phyloP scores from a whole-genome alignment of 2,888 invertebrate genomes.

The Nipponacmea schrenckii region DNA sequence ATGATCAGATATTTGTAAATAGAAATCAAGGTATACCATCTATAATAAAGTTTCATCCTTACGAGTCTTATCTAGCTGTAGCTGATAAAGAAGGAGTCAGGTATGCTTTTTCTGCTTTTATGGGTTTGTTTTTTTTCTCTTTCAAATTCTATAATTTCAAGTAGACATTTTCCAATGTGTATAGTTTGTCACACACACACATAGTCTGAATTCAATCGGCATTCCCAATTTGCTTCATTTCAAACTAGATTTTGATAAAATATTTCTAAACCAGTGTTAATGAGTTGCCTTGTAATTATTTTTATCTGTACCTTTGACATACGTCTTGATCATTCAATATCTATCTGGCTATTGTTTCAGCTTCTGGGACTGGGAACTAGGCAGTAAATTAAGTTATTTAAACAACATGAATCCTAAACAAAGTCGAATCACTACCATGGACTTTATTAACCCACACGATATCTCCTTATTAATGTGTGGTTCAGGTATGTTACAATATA shows the following conservation, averaged over 20 bases:
- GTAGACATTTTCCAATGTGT: too few species aligned
- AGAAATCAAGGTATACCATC: constrained; percentile 83
- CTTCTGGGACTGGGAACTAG: constrained; percentile 86
- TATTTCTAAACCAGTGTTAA: too few species aligned
- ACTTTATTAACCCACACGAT: constrained; percentile 89
- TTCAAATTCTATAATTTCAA: too few species aligned
- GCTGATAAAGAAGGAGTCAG: constrained; percentile 86
- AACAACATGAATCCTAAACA: constrained; percentile 59
- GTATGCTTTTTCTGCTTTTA: constrained; percentile 66
- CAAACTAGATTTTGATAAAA: too few species aligned
- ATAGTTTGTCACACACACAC: too few species aligned
- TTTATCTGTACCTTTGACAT: too few species aligned
- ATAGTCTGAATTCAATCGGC: too few species aligned
- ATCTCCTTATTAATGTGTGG: constrained; percentile 80
- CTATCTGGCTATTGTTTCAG: constrained; percentile 67
- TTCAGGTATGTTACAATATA: too few species aligned
- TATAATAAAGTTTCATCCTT: constrained; percentile 87
- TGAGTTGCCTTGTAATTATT: too few species aligned
- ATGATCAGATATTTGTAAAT: constrained; percentile 85
- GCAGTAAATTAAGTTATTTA: constrained; percentile 76
- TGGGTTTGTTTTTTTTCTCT: too few species aligned
- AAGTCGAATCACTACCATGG: constrained; percentile 81
- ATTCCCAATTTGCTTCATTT: too few species aligned
- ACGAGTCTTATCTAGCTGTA: constrained; percentile 87
- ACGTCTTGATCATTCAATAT: too few species aligned